Percentiles rank a stretch among this genome's conserved stretches.
These are phyloP conservation scores for Chaitophorus viminalis DNA, from an alignment of 2,888 invertebrate species.

Conservation along the genomic window DNA sequence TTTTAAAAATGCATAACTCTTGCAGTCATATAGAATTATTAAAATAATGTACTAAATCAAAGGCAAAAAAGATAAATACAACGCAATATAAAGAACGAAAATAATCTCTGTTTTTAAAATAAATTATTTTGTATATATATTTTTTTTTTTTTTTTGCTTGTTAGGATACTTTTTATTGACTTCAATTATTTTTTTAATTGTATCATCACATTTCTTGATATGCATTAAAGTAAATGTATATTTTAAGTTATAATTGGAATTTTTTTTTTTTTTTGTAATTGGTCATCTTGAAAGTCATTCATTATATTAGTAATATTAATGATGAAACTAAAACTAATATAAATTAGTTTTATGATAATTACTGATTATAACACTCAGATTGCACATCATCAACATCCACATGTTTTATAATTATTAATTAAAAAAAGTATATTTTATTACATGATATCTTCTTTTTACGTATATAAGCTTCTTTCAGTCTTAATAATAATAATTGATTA, in stretches of 20 bases:
- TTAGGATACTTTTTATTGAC: neutral
- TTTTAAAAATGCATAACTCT: too few species aligned
- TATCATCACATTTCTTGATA: neutral
- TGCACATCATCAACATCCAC: neutral
- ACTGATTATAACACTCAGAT: neutral
- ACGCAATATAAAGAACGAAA: neutral
- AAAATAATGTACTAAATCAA: neutral
- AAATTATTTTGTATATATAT: too few species aligned
- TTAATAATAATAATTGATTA: neutral
- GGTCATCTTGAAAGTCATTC: neutral
- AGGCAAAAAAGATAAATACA: neutral
- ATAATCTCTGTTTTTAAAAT: constrained; percentile 2
- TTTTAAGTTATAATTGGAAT: constrained; percentile 5
- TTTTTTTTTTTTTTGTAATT: neutral
- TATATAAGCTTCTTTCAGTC: neutral
- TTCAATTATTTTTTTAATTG: constrained; percentile 33
- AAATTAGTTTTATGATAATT: constrained; percentile 5
- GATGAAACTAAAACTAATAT: neutral
- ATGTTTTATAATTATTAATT: neutral
- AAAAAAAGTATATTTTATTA: neutral
- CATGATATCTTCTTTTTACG: neutral
- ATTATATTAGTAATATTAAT: neutral
- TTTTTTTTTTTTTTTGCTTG: constrained; percentile 4
- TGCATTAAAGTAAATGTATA: neutral
- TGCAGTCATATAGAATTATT: too few species aligned